Evolutionary conservation across 2,888 invertebrate genomes (phyloP).

Genomic region (Leptopilina syphax): DNA sequence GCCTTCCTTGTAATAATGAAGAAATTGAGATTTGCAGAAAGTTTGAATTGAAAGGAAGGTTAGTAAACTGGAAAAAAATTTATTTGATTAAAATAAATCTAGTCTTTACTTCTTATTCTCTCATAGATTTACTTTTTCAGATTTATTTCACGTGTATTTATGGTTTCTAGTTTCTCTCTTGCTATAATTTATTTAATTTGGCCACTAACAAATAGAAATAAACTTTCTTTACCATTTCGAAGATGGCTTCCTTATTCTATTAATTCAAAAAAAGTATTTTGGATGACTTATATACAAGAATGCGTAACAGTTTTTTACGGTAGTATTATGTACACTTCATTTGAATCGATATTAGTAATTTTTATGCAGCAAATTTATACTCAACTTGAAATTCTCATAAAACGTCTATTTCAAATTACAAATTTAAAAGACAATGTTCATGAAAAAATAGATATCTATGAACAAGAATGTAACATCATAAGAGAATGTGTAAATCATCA

Average conservation of each 20-base stretch:
- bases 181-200: not conserved
- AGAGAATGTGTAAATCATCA: slow-evolving; percentile 7
- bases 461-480: not conserved
- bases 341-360: not conserved
- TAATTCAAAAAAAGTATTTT: not conserved
- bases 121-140: not conserved
- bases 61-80: too few species aligned
- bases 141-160: not conserved
- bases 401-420: not conserved
- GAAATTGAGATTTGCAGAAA: too few species aligned
- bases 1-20: too few species aligned
- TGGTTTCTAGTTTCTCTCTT: not conserved
- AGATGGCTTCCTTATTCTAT: not conserved
- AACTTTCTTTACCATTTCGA: not conserved
- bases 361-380: slow-evolving; percentile 10
- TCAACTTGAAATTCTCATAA: slow-evolving; percentile 10
- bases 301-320: too few species aligned
- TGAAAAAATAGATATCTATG: not conserved
- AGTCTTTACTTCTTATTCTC: too few species aligned
- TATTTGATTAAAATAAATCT: too few species aligned
- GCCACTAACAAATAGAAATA: not conserved
- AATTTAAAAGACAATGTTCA: not conserved
- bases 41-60: too few species aligned
- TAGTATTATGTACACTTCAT: too few species aligned
- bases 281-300: not conserved